Conservation (phyloP, 2,888 invertebrate species). For the Linyphia triangularis region DNA sequence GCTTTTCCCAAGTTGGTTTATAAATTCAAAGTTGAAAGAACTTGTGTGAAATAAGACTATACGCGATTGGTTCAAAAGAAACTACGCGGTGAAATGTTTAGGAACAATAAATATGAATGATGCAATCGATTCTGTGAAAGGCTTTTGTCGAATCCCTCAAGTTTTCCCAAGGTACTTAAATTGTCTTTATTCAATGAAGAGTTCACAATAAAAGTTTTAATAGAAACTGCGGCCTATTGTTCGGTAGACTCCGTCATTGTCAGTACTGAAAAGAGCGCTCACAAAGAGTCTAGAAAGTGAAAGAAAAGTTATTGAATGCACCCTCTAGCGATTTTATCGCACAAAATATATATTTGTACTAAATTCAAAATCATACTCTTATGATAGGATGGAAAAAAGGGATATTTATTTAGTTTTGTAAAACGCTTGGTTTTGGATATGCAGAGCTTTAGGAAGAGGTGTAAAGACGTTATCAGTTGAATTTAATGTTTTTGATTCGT, state of each 20-base stretch:
- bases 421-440: background rate
- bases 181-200: slow-evolving; percentile 7
- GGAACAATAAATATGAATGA: background rate
- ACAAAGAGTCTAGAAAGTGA: background rate
- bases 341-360: slow-evolving; percentile 6
- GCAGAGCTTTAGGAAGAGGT: background rate
- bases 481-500: background rate
- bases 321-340: background rate
- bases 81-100: background rate
- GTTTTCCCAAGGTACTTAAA: background rate
- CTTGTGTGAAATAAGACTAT: too few species aligned
- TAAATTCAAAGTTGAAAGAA: too few species aligned
- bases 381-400: background rate
- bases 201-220: slow-evolving; percentile 3
- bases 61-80: too few species aligned
- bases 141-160: background rate
- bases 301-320: background rate
- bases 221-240: background rate
- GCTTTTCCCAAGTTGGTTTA: too few species aligned
- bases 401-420: background rate
- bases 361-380: slow-evolving; percentile 10
- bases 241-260: background rate
- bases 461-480: background rate
- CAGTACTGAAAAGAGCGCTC: background rate
- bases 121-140: background rate